Base-by-base conservation (phyloP, 2,888 invertebrate species). In the Drosophila merina region DNA sequence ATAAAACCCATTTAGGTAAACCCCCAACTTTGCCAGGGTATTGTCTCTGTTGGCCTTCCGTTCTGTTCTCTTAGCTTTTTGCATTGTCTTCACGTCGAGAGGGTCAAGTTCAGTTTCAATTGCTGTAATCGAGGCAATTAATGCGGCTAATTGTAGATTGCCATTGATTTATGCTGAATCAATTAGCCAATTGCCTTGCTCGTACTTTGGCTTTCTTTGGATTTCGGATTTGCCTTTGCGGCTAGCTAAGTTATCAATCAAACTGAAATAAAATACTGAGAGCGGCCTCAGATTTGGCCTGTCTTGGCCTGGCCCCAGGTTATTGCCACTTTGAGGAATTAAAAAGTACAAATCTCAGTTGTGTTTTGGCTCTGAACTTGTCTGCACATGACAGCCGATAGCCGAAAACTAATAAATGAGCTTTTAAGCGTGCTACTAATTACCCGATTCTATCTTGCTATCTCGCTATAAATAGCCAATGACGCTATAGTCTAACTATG, bases 271-370 rank as follows among this genome's bases (percentile, higher is more conserved):
- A 75, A 30, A 47, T 80, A 44, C 47, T 40, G 45, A 57, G 45
- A 57, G 82, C 82, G 82, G 83, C 83, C 86, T 77, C 84, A 83
- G 69, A 67, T 47, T 45, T 49, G 68, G 40, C 68, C 70, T 55
- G 70, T 66, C 59, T 55, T 51, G 79, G 77, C 70, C 68, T 51
- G 74, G 56, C 55, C 64, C 50, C 72, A 77, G 84, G 84, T 84
- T 84, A 84, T 86, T 84, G 84, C 76, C 87, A 88, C 82, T 84
- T 84, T 84, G 85, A 84, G 87, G 88, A 81, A 88, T 84, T 88
- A 63, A 84, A 85, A 72, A 50, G 49, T 44, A 72, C 44, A 47
- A 47, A 31, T 56, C 31, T 72, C 63, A 14, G 20, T 36, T 50
- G 14, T 60, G 58, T 51, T 62, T 79, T 85, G 76, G 57, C 74